Evolutionary conservation across 2,113 vertebrate genomes (phyloP).

Genomic region (Sander vitreus): DNA sequence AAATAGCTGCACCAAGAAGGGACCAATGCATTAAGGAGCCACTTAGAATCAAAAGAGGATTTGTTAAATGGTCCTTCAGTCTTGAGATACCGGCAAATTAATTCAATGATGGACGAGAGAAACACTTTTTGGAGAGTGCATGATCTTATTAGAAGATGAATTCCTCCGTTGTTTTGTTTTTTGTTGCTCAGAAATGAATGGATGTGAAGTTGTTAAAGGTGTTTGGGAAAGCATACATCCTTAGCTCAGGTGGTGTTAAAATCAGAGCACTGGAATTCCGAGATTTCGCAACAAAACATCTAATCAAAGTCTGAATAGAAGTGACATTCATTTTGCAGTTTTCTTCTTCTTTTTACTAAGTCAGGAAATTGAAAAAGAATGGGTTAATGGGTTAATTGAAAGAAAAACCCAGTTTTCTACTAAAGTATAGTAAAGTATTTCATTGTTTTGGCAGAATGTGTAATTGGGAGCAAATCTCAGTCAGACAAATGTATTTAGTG

Average conservation of each 20-base stretch:
- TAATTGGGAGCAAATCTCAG: background rate
- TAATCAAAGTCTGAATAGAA: background rate
- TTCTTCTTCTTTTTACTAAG: background rate
- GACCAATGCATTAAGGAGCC: constrained; percentile 79
- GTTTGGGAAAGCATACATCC: background rate
- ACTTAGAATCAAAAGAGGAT: constrained; percentile 82
- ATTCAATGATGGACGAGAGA: constrained; percentile 67
- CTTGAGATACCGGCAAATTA: constrained; percentile 78
- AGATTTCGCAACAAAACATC: constrained; percentile 4
- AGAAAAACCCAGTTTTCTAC: background rate
- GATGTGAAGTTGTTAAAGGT: constrained; percentile 12
- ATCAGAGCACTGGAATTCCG: background rate
- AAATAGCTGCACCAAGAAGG: constrained; percentile 78
- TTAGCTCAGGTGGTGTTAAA: background rate
- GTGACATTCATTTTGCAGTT: background rate
- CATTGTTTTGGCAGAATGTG: background rate
- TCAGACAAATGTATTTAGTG: constrained; percentile 1
- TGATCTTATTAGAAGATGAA: constrained; percentile 65
- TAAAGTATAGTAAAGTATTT: background rate
- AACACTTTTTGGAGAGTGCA: constrained; percentile 67
- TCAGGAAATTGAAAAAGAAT: background rate
- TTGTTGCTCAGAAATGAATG: constrained; percentile 24
- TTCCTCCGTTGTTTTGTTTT: constrained; percentile 20
- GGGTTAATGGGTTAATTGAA: background rate
- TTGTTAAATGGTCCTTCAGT: constrained; percentile 81